These are phyloP conservation scores for Psettodes erumei DNA, from an alignment of 2,113 vertebrate species.

Conservation along the genomic window DNA sequence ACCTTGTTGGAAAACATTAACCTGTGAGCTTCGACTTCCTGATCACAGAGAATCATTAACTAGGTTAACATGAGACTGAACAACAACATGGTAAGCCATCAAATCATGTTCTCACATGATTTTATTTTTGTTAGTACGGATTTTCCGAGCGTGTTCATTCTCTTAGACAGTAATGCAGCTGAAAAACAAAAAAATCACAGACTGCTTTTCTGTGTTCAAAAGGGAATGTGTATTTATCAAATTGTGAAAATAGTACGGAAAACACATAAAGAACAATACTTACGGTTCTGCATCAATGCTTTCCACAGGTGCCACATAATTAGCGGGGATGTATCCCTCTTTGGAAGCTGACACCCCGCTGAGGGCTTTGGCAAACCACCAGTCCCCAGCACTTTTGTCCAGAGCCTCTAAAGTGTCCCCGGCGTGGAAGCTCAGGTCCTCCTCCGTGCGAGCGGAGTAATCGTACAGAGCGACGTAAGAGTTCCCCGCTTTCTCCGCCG, in stretches of 20 bases:
- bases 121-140: not conserved
- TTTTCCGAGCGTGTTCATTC: too few relatives aligned
- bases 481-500: not conserved
- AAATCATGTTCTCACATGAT: not conserved
- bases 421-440: slow-evolving; percentile 89
- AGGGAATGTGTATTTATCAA: too few relatives aligned
- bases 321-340: slow-evolving; percentile 91
- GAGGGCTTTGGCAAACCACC: slow-evolving; percentile 89
- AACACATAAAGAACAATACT: slow-evolving; percentile 9
- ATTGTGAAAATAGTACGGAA: too few relatives aligned
- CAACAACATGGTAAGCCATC: not conserved
- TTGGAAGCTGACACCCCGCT: slow-evolving; percentile 65
- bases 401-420: slow-evolving; percentile 89
- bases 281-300: slow-evolving; percentile 92
- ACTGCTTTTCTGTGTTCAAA: not conserved
- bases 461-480: slow-evolving; percentile 89
- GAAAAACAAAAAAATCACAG: not conserved
- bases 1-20: slow-evolving; percentile 65
- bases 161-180: too few relatives aligned
- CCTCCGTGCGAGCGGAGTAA: slow-evolving; percentile 88
- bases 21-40: slow-evolving; percentile 50
- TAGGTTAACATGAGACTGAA: not conserved
- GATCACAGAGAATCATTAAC: slow-evolving; percentile 69
- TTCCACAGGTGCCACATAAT: slow-evolving; percentile 90
- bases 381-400: slow-evolving; percentile 81